phyloP scores from a whole-genome alignment of 2,888 invertebrate species.

The Stratiomys singularior region DNA sequence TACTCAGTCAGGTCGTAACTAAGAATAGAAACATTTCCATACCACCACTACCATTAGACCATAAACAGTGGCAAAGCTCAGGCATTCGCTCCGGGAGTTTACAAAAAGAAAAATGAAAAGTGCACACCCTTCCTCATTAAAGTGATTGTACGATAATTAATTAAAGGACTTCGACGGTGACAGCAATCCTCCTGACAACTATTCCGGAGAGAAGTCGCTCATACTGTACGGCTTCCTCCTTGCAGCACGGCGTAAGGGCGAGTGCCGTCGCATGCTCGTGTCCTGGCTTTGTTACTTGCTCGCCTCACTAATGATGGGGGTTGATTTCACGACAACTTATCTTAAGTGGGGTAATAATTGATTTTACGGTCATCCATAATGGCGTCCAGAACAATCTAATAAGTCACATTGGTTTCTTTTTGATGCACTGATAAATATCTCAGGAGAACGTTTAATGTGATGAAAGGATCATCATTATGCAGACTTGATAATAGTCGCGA shows the following conservation, averaged over 20 bases:
- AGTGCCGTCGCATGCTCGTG: background rate
- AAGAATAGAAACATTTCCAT: too few relatives aligned
- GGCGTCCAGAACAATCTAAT: conserved; percentile 36
- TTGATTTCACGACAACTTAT: conserved; percentile 44
- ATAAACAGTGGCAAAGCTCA: background rate
- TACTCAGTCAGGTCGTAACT: too few relatives aligned
- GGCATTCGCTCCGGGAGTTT: background rate
- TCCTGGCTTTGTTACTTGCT: background rate
- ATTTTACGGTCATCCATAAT: conserved; percentile 50
- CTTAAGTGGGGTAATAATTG: conserved; percentile 52
- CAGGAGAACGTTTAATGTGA: too few relatives aligned
- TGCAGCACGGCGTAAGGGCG: background rate
- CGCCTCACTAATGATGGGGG: conserved; percentile 1
- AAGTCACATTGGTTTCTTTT: conserved; percentile 8
- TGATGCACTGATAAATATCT: background rate
- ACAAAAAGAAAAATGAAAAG: conserved; percentile 50
- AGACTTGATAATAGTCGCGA: too few relatives aligned
- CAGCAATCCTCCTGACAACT: conserved; percentile 42
- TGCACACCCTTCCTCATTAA: conserved; percentile 54
- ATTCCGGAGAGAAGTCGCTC: background rate
- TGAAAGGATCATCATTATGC: too few relatives aligned
- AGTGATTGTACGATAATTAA: conserved; percentile 57
- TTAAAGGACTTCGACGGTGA: conserved; percentile 53
- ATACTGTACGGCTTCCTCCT: conserved; percentile 32
- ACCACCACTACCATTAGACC: background rate